Evolutionary conservation across 2,113 vertebrate genomes (phyloP).

Genomic region (Chroicocephalus ridibundus): DNA sequence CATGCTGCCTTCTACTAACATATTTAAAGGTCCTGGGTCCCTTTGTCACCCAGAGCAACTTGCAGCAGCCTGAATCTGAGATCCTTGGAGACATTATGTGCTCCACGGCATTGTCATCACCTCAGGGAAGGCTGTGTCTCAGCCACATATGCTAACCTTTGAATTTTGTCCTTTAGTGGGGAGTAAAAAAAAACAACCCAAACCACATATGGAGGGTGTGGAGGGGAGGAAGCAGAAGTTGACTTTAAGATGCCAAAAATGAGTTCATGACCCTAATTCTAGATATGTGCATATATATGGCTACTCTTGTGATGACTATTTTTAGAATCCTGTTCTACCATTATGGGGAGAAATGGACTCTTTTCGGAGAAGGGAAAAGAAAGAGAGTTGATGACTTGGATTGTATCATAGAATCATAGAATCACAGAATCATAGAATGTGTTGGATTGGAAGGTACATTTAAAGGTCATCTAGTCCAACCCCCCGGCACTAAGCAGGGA

Average conservation of each 20-base stretch:
- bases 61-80: not conserved
- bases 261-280: not conserved
- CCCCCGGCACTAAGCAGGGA: too few relatives aligned
- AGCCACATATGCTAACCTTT: not conserved
- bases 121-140: not conserved
- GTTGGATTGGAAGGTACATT: too few relatives aligned
- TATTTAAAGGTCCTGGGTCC: not conserved
- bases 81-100: not conserved
- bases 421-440: too few relatives aligned
- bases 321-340: not conserved
- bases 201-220: not conserved
- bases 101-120: not conserved
- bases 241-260: not conserved
- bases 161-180: not conserved
- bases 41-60: not conserved
- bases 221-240: not conserved
- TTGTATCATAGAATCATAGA: too few relatives aligned
- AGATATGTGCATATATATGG: not conserved
- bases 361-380: not conserved
- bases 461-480: too few relatives aligned
- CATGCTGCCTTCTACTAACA: not conserved
- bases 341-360: not conserved
- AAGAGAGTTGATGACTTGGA: too few relatives aligned
- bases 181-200: not conserved
- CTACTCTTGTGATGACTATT: not conserved